phyloP scores from a whole-genome alignment of 2,113 vertebrate genomes.

The Grammomys surdaster region DNA sequence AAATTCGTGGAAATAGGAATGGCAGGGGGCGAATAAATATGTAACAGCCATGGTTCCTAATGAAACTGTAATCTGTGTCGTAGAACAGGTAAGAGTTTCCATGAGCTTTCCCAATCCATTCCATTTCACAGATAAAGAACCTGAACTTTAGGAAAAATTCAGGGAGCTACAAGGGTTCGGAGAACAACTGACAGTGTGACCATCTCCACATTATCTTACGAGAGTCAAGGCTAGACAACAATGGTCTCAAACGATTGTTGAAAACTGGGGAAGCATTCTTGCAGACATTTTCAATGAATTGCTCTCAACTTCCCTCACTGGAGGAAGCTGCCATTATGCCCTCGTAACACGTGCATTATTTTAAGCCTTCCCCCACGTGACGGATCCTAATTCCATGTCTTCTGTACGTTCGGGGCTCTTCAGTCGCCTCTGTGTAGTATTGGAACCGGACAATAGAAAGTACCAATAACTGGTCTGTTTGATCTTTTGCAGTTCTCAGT shows the following conservation, averaged over 20 bases:
- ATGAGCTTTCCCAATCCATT: not conserved
- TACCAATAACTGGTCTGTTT: constrained; percentile 91
- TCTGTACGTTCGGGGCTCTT: constrained; percentile 82
- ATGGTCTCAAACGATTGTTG: constrained; percentile 14
- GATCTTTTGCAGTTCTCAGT: constrained; percentile 95
- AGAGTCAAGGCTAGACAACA: not conserved
- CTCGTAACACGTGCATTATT: constrained; percentile 57
- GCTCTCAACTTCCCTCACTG: constrained; percentile 14
- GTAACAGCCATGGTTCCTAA: not conserved
- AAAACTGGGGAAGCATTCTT: constrained; percentile 55
- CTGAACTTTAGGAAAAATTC: constrained; percentile 14
- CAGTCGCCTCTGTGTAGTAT: constrained; percentile 82
- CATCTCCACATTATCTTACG: not conserved
- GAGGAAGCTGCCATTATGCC: constrained; percentile 33
- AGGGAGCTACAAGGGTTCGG: constrained; percentile 18
- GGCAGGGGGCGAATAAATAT: not conserved
- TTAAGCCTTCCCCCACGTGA: constrained; percentile 62
- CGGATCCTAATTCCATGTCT: constrained; percentile 74
- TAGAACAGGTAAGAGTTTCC: not conserved
- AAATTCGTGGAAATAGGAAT: not conserved
- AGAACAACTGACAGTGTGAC: constrained; percentile 19
- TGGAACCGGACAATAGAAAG: constrained; percentile 89
- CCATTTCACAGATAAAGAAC: constrained; percentile 10
- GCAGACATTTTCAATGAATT: constrained; percentile 25
- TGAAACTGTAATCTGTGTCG: not conserved